A percentile compares a stretch with the other conserved stretches of the same genome.
phyloP scores from a whole-genome alignment of 2,113 vertebrate species.

The Brevimyrus niger region DNA sequence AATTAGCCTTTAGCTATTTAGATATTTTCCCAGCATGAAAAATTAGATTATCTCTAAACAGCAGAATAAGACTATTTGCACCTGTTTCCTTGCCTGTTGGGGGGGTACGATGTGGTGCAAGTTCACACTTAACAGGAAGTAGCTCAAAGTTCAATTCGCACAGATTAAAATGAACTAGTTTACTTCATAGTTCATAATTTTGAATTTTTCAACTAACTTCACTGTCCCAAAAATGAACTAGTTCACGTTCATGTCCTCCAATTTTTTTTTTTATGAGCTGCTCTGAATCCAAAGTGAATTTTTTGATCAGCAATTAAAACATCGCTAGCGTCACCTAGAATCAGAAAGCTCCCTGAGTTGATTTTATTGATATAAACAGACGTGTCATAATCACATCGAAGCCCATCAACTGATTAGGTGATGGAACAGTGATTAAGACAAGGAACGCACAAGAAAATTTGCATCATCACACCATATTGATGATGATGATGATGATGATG shows the following conservation, averaged over 20 bases:
- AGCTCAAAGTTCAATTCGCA: background rate
- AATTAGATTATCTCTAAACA: background rate
- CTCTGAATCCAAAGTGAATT: background rate
- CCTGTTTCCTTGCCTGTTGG: background rate
- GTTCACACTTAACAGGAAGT: background rate
- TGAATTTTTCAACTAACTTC: background rate
- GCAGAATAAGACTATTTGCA: background rate
- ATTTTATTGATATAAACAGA: background rate
- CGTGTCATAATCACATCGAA: background rate
- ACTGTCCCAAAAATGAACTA: background rate
- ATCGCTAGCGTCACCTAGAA: background rate
- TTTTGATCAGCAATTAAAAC: background rate
- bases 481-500: too few species aligned
- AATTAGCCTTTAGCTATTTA: background rate
- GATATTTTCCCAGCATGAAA: background rate
- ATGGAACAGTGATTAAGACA: background rate
- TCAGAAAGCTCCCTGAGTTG: background rate
- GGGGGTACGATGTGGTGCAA: background rate
- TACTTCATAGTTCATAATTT: background rate
- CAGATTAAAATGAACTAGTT: background rate
- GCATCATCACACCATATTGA: background rate
- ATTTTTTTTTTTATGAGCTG: background rate
- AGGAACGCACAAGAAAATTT: background rate
- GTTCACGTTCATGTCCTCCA: background rate
- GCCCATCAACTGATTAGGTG: too few species aligned